phyloP scores from a whole-genome alignment of 2,888 invertebrate genomes.

The Dicycla oo region DNA sequence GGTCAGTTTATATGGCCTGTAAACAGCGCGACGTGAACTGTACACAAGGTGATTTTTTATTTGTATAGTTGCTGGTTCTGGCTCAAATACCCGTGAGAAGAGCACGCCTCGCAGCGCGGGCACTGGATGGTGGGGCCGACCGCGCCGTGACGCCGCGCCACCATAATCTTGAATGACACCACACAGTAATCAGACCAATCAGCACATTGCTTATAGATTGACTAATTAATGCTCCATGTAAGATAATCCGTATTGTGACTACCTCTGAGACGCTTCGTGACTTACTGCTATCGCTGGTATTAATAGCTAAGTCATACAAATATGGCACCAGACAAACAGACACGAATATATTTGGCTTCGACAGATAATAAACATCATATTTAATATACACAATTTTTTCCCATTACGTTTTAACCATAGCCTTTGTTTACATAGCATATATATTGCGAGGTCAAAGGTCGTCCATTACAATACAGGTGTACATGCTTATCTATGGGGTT shows the following conservation, averaged over 20 bases:
- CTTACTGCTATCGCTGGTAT: constrained; percentile 63
- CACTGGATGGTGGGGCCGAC: constrained; percentile 53
- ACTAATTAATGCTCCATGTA: constrained; percentile 72
- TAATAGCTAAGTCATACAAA: constrained; percentile 29
- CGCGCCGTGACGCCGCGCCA: constrained; percentile 61
- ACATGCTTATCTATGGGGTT: constrained; percentile 70
- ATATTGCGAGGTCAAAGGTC: constrained; percentile 66
- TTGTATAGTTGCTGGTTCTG: constrained; percentile 85
- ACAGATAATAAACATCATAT: constrained; percentile 43
- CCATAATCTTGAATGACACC: constrained; percentile 86
- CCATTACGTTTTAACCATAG: constrained; percentile 53
- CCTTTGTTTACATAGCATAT: constrained; percentile 58
- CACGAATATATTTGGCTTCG: constrained; percentile 23
- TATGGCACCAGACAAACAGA: constrained; percentile 31
- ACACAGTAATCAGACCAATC: constrained; percentile 74
- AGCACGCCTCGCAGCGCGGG: constrained; percentile 73
- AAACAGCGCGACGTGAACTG: constrained; percentile 89
- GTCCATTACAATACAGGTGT: constrained; percentile 65
- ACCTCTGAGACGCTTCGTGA: constrained; percentile 66
- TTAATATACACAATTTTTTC: constrained; percentile 60
- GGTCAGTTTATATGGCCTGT: constrained; percentile 86
- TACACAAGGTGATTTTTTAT: constrained; percentile 88
- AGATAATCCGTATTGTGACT: constrained; percentile 70
- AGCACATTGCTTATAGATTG: constrained; percentile 77
- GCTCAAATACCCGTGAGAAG: constrained; percentile 90